A percentile compares a stretch with the other conserved stretches of the same genome.
Conservation (phyloP, 2,797 vertebrate species). For the Diplodus sargus region DNA sequence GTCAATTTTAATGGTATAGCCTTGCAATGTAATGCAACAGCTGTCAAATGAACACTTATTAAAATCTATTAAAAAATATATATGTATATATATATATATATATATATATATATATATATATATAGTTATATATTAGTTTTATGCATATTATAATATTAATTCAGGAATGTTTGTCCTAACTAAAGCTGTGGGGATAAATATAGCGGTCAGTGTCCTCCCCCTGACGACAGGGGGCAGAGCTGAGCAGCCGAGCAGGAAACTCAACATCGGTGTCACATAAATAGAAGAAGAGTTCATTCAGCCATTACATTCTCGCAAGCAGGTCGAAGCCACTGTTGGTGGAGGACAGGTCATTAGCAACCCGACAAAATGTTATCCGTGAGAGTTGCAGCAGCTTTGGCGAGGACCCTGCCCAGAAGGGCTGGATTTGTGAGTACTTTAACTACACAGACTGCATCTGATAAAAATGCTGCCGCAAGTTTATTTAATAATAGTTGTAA, state of each 20-base stretch:
- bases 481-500: slow-evolving; percentile 11
- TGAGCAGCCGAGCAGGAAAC: background rate
- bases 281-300: slow-evolving; percentile 80
- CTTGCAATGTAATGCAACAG: no score
- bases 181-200: no score
- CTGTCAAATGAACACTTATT: background rate
- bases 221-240: slow-evolving; percentile 50
- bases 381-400: slow-evolving; percentile 91
- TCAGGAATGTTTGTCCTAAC: background rate
- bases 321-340: slow-evolving; percentile 69
- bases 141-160: background rate
- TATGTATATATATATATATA: no score
- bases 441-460: background rate
- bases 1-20: no score
- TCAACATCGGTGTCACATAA: slow-evolving; percentile 9
- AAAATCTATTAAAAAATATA: no score
- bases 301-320: slow-evolving; percentile 80
- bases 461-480: background rate
- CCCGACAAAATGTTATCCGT: slow-evolving; percentile 89
- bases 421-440: slow-evolving; percentile 89
- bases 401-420: slow-evolving; percentile 88
- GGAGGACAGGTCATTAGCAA: slow-evolving; percentile 80
- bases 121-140: no score
- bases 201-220: background rate
- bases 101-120: no score